Conservation (phyloP, 2,888 invertebrate species). For the Drosophila gaucha region DNA sequence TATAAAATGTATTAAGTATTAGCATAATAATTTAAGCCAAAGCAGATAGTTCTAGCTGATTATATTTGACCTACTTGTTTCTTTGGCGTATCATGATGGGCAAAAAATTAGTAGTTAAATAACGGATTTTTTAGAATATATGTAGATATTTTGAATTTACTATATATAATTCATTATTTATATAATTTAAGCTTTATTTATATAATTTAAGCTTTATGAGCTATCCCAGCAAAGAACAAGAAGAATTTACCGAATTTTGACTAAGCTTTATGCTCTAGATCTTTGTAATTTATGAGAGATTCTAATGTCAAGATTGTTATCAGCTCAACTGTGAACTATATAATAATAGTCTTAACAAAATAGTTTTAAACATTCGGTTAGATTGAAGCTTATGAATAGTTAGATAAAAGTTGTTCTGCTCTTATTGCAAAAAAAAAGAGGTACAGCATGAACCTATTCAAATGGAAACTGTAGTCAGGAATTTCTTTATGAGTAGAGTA, state of each 20-base stretch:
- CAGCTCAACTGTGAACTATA: too few relatives aligned
- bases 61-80: constrained; percentile 1
- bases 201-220: too few relatives aligned
- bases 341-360: too few relatives aligned
- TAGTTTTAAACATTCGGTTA: not conserved
- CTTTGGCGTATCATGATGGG: constrained; percentile 1
- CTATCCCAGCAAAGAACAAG: too few relatives aligned
- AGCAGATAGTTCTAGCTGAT: too few relatives aligned
- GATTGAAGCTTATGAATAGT: not conserved
- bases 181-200: too few relatives aligned
- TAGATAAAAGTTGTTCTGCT: not conserved
- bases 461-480: not conserved
- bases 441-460: not conserved
- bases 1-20: not conserved
- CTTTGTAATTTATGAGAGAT: too few relatives aligned
- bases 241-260: too few relatives aligned
- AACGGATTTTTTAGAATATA: not conserved
- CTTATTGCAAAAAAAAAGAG: too few relatives aligned
- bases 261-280: too few relatives aligned
- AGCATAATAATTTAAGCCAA: not conserved
- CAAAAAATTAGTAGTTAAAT: not conserved
- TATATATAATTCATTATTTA: too few relatives aligned
- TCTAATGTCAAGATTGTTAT: too few relatives aligned
- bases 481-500: not conserved
- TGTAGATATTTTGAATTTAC: not conserved